Base-by-base conservation (phyloP, 2,797 vertebrate genomes). In the Acanthurus lineatus region DNA sequence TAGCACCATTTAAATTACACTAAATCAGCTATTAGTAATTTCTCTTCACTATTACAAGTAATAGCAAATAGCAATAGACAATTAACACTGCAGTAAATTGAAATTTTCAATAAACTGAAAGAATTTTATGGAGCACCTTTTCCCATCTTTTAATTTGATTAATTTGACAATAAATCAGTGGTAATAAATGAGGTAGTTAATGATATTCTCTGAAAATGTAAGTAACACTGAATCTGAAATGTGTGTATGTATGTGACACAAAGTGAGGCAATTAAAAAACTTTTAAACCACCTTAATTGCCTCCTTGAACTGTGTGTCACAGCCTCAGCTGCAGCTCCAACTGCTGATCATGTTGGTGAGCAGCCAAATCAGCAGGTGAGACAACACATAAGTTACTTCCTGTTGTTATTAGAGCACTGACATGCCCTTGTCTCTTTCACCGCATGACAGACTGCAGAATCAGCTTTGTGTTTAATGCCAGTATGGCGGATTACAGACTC, bases 381-480 rank as follows among this genome's bases (percentile, higher is more conserved):
- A 40, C 64, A 20, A 17, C 64, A 53, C 52, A 45, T 48, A 20
- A 58, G 45, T 48, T 16, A 59, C 42, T 35, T 58, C n/a, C 54
- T n/a, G 25, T 58, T 22, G 54, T 69, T 58, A 35, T 1, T 14
- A 10, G 35, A 54, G 25, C 51, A 45, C 49, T 61, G 28, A n/a
- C 32, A 40, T 58, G 63, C 20, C 20, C 19, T 54, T 57, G 16
- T 57, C n/a, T 35, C 40, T 57, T 64, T 57, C 54, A 51, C 45
- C 56, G 28, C 44, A 25, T n/a, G 54, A 44, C 42, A 61, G n/a
- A 5, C 17, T 67, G 22, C 57, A 44, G 3, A 38, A 32, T n/a
- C 57, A 52, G 14, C 45, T 53, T 63, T 57, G 19, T 47, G 15
- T 72, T 22, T 52, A 42, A 52, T 47, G 45, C 14, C 57, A 61